phyloP scores from a whole-genome alignment of 2,797 vertebrate species.

The Oryzias sinensis region DNA sequence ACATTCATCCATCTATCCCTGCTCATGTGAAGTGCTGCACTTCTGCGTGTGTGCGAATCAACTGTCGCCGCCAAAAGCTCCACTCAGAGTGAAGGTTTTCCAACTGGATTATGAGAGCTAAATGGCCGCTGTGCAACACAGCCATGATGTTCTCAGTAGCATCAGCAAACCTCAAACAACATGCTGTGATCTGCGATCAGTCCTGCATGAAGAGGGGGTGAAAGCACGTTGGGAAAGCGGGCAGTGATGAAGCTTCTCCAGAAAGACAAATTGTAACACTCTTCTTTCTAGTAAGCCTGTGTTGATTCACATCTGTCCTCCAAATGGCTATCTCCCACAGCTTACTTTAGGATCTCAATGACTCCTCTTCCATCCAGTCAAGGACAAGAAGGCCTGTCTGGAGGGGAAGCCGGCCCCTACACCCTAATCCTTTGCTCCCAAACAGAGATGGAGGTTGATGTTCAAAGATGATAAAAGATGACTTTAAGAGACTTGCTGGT shows the following conservation, averaged over 20 bases:
- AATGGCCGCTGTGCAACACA: conserved; percentile 24
- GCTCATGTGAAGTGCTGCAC: conserved; percentile 16
- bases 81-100: conserved; percentile 14
- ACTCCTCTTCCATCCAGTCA: conserved; percentile 20
- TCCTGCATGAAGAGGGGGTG: conserved; percentile 40
- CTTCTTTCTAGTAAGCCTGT: conserved; percentile 37
- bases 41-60: conserved; percentile 25
- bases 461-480: no score
- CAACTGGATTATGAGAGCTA: conserved; percentile 27
- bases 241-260: conserved; percentile 21
- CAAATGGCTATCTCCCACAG: conserved; percentile 11
- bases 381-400: no score
- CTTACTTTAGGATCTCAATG: conserved; percentile 19
- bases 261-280: conserved; percentile 20
- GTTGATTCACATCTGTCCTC: conserved; percentile 42
- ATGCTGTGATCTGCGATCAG: conserved; percentile 48
- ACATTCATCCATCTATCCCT: conserved; percentile 39
- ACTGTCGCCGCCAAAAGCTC: conserved; percentile 23
- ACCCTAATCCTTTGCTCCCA: no score
- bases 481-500: no score
- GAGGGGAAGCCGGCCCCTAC: no score
- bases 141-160: conserved; percentile 23
- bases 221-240: conserved; percentile 37
- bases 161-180: conserved; percentile 37
- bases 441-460: no score